A percentile compares a stretch with the other conserved stretches of the same genome.
These are phyloP conservation scores for Zootoca vivipara DNA, from an alignment of 2,113 vertebrate species.

Conservation along the genomic window DNA sequence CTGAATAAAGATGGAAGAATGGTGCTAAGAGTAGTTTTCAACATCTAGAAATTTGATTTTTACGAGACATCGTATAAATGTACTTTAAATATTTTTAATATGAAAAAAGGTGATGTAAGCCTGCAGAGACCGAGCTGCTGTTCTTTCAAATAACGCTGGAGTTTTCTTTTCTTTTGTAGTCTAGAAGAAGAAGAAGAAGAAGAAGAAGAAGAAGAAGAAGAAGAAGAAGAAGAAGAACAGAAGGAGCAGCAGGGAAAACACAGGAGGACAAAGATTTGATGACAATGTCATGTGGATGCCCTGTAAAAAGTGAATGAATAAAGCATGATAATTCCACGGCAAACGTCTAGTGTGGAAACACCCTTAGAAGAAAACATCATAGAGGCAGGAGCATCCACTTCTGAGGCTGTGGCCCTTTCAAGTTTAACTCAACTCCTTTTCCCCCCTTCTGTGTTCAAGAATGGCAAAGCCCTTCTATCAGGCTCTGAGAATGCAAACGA, in stretches of 20 bases:
- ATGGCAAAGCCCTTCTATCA: constrained; percentile 3
- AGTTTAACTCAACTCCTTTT: constrained; percentile 25
- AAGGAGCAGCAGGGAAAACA: neutral
- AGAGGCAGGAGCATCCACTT: neutral
- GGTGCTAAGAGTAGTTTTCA: no score
- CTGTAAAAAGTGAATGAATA: neutral
- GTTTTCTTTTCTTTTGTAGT: neutral
- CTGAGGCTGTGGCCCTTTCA: constrained; percentile 8
- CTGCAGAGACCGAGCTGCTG: neutral
- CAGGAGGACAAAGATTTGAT: neutral
- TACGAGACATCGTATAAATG: no score
- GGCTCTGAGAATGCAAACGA: constrained; percentile 23
- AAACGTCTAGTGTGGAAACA: neutral
- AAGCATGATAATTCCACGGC: neutral
- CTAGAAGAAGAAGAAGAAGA: no score
- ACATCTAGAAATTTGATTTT: no score
- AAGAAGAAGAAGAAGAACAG: neutral
- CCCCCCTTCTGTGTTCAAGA: constrained; percentile 13
- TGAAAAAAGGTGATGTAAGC: neutral
- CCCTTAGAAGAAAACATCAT: neutral
- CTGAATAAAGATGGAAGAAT: neutral
- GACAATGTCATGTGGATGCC: neutral
- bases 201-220: neutral
- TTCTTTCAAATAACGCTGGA: neutral
- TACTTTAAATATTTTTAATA: no score